phyloP scores from a whole-genome alignment of 37 sponge, comb jelly and placozoan genomes.

The Ianthella basta region DNA sequence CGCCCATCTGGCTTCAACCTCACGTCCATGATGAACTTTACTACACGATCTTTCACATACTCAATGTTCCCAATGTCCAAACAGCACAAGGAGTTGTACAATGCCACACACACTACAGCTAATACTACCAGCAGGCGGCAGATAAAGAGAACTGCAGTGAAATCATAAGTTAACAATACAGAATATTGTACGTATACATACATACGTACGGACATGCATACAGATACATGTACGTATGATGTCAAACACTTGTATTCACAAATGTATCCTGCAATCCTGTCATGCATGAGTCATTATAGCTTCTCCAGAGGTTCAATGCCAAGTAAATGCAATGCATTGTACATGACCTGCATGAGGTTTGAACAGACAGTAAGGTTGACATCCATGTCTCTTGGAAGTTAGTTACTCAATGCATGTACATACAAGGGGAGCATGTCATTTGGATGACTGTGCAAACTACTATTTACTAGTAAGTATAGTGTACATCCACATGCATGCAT shows the following conservation, averaged over 20 bases:
- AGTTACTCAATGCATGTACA: too few species aligned
- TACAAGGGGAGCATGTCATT: too few species aligned
- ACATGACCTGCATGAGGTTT: conserved; percentile 30
- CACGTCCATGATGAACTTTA: background rate
- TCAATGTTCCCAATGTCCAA: conserved; percentile 32
- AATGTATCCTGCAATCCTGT: too few species aligned
- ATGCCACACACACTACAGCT: background rate
- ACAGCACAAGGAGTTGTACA: conserved; percentile 2
- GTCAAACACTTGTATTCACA: too few species aligned
- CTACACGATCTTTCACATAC: conserved; percentile 13
- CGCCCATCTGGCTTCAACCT: background rate
- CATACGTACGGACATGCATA: too few species aligned
- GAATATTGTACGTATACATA: too few species aligned
- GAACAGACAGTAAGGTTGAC: background rate
- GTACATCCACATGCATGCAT: too few species aligned
- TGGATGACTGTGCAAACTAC: too few species aligned
- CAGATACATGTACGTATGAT: too few species aligned
- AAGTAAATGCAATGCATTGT: conserved; percentile 59
- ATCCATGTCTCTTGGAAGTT: background rate
- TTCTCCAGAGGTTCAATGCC: conserved; percentile 64
- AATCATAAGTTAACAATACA: background rate
- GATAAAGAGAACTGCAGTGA: background rate
- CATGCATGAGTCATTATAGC: conserved; percentile 21
- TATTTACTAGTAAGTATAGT: too few species aligned
- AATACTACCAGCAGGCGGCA: background rate